Evolutionary conservation across 2,113 vertebrate species (phyloP), one percentile per base, ranked within the genome.

Genomic region (Rhynchopsitta pachyrhyncha): DNA sequence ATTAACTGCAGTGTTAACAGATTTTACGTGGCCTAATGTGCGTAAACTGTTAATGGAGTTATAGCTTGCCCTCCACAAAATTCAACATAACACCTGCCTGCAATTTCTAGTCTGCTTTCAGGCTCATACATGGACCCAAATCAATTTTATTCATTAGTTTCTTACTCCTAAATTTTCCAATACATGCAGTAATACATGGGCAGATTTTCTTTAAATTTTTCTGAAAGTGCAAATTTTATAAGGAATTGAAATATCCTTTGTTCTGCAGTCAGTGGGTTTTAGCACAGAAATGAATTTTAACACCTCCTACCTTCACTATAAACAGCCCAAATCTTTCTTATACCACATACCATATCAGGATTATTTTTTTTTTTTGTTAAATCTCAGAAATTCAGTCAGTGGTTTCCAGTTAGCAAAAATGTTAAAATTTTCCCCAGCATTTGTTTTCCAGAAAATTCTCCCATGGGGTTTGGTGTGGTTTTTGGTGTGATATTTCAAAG

Each of bases 221-320:
- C 55, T 90, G n/a, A 37, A 71, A 86, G 13, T 29, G 41, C 22
- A 90, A 46, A 10, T 23, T 42, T 62, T 39, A 52, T 5, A n/a
- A 59, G 60, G 52, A 66, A 44, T 16, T 53, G 25, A 86, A 93
- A 92, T 53, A 63, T 71, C 55, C 41, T 96, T 85, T 91, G 71
- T 91, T 83, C 47, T 80, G 16, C 80, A 53, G 37, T 59, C 17
- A 7, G n/a, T 52, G 62, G 71, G 16, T 89, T 83, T 86, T 69
- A 76, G 39, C 42, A 68, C 17, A 86, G 50, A 89, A 82, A 86
- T 31, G 20, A 59, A 62, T 90, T 88, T 90, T 90, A 88, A 71
- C 50, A 75, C 89, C 66, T 88, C 89, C 86, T 86, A 95, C 90
- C 52, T 90, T 86, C 29, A 57, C 67, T 75, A 88, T 66, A 92